Conservation (phyloP, 1,140 invertebrate genomes). For the Homarus americanus region DNA sequence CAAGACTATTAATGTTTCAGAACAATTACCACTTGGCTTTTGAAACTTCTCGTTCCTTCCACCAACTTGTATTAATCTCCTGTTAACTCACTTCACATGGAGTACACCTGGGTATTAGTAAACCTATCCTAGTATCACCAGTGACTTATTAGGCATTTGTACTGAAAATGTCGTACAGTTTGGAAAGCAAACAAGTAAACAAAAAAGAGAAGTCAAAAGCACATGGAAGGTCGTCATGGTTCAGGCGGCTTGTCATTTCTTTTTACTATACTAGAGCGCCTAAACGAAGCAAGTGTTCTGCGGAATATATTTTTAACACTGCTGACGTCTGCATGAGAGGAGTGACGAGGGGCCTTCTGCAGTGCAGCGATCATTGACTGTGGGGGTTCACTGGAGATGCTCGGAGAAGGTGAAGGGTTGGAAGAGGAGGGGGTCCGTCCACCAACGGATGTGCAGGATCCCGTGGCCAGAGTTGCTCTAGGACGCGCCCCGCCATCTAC, state of each 20-base stretch:
- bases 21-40: background rate
- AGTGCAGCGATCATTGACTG: conserved; percentile 65
- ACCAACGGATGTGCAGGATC: conserved; percentile 60
- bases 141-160: conserved; percentile 68
- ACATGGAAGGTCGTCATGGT: conserved; percentile 57
- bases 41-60: background rate
- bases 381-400: conserved; percentile 64
- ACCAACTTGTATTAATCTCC: background rate
- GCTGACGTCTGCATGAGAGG: conserved; percentile 66
- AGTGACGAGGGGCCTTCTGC: conserved; percentile 61
- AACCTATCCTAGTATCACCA: conserved; percentile 68
- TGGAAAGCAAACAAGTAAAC: conserved; percentile 50
- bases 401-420: conserved; percentile 61
- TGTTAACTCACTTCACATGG: background rate
- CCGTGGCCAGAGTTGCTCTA: conserved; percentile 49
- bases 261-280: conserved; percentile 61
- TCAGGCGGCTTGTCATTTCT: conserved; percentile 65
- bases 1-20: background rate
- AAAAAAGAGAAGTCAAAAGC: conserved; percentile 29
- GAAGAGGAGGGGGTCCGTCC: conserved; percentile 57
- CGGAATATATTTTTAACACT: conserved; percentile 66
- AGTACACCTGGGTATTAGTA: conserved; percentile 26
- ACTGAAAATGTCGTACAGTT: conserved; percentile 62
- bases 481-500: conserved; percentile 67
- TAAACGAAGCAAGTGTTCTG: conserved; percentile 62